Base-by-base conservation (phyloP, 1,140 invertebrate species). In the Heliconius nattereri region DNA sequence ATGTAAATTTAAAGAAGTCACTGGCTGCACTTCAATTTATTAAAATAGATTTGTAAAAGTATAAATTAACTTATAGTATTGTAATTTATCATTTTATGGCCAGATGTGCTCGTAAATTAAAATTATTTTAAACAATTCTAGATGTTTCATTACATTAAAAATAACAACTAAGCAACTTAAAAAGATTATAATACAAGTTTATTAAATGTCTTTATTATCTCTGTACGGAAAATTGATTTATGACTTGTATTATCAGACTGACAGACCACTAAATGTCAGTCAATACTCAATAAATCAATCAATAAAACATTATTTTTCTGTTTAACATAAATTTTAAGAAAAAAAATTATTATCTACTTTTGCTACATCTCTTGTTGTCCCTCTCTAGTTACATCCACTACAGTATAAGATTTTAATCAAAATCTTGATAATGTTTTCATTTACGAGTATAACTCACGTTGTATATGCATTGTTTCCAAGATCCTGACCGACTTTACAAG, bases 11-110 rank as follows among this genome's bases (percentile, higher is more conserved):
- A 75, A n/a, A 52, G 49, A 82, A 83, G 81, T 81, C 81, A 80
- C 84, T 84, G 82, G 84, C 73, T 84, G 81, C 81, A 70, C 76
- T 84, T 79, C 78, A 75, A 52, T 70, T 70, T 76, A 71, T 70
- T 71, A 37, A 71, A 52, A 54, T 54, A 16, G 13, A 19, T 26
- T 1, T 45, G 40, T 0, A 16, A 45, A 45, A 23, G 2, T 57
- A 23, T 23, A 9, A 57, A n/a, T 23, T 9, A 26, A 16, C 8
- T 66, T 29, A 66, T 29, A 26, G 13, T 16, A 23, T 66, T 23
- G 60, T 26, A 7, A 66, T 57, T 57, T 57, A n/a, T 57, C 23
- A 23, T 23, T 23, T 8, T 29, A 66, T 66, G 60, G 60, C 26
- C 23, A 66, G 60, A 66, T 16, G 11, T 66, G 9, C 13, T 2